phyloP scores from a whole-genome alignment of 2,888 invertebrate genomes.

The Netelia melanura region DNA sequence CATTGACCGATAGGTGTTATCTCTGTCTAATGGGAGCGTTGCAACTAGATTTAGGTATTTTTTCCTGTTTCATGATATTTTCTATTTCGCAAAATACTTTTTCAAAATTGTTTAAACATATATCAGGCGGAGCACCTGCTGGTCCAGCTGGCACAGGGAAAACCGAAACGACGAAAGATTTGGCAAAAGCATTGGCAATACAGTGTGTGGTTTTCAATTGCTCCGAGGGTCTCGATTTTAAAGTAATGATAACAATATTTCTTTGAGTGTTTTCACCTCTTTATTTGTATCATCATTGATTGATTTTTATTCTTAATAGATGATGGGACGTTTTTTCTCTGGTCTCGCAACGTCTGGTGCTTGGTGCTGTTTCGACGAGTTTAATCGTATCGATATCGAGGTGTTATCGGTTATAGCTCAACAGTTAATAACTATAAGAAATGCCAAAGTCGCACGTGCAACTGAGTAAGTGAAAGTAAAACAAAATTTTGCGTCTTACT shows the following conservation, averaged over 20 bases:
- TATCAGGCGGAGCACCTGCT: constrained; percentile 93
- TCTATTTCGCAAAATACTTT: background rate
- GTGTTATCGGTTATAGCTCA: constrained; percentile 96
- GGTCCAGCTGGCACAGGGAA: constrained; percentile 96
- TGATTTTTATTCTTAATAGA: constrained; percentile 83
- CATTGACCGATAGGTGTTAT: constrained; percentile 95
- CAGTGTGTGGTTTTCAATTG: constrained; percentile 97
- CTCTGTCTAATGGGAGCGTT: constrained; percentile 96
- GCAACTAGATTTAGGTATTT: constrained; percentile 91
- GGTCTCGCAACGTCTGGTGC: constrained; percentile 96
- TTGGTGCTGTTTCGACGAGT: constrained; percentile 97
- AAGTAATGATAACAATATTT: constrained; percentile 78
- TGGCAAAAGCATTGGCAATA: constrained; percentile 94
- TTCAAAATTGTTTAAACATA: background rate
- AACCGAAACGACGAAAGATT: constrained; percentile 96
- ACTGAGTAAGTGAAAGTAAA: constrained; percentile 83
- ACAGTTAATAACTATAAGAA: constrained; percentile 94
- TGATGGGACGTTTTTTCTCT: constrained; percentile 97
- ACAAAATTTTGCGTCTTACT: background rate
- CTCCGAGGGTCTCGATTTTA: constrained; percentile 90
- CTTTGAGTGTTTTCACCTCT: background rate
- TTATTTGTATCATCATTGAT: background rate
- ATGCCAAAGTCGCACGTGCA: constrained; percentile 91
- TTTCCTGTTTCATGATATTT: background rate
- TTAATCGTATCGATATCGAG: constrained; percentile 96